Evolutionary conservation across 1,140 invertebrate genomes (phyloP), one percentile per base, ranked within the genome.

Genomic region (Achroia grisella): DNA sequence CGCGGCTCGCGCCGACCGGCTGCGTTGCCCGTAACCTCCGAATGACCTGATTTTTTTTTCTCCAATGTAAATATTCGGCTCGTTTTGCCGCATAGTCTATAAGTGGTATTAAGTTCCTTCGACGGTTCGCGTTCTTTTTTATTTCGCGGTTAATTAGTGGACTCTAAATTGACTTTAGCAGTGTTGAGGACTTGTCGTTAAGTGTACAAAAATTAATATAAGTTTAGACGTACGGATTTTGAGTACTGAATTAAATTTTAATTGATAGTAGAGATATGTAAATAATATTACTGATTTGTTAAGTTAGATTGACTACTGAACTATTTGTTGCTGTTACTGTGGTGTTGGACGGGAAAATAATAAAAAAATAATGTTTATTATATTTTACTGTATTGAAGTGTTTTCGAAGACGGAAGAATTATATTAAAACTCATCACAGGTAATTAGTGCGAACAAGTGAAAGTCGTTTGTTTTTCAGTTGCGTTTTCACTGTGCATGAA

Each of bases 31-130:
- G 76, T 81, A 82, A 85, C 81, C 81, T 85, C 78, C 66, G 75
- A 74, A 71, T 85, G 81, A 82, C 81, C 81, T 85, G 71, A 81
- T 77, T 85, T 82, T 82, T 77, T 82, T 85, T 81, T 81, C 78
- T 75, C 70, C 76, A 82, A 85, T 82, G 81, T 85, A 85, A 85
- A 85, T 85, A 85, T 79, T 81, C 75, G 78, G 75, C 76, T 73
- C 70, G 69, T 77, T 75, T 77, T 76, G 76, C 74, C 73, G 81
- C 78, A 79, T 82, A 82, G 75, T 82, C 73, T 80, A 70, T 84
- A 85, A 85, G 81, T 80, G 81, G 81, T 85, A 71, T 75, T 79
- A 69, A 85, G 81, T 85, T 85, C 81, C 81, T 85, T 65, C 64
- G 58, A 50, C 73, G 71, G 67, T 71, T 75, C 50, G 13, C n/a